Conservation (phyloP, 2,113 vertebrate genomes). For the Onychostruthus taczanowskii region DNA sequence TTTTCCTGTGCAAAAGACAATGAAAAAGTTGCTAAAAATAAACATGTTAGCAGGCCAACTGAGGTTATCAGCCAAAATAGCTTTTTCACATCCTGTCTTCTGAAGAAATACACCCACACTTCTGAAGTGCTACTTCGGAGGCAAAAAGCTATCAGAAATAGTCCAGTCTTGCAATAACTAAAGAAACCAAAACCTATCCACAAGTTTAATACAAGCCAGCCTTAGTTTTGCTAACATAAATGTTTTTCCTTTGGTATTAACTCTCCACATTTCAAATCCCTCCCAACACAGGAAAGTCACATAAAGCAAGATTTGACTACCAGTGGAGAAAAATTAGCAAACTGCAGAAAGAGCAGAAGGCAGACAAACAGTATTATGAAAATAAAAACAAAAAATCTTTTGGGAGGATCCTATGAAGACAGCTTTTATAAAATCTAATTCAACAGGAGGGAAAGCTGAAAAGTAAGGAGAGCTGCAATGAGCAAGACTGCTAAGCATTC, state of each 20-base stretch:
- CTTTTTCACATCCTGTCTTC: neutral
- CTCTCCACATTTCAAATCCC: neutral
- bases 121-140: neutral
- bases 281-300: slow-evolving; percentile 15
- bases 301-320: neutral
- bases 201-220: neutral
- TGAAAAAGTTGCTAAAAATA: neutral
- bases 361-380: neutral
- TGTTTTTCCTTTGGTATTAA: neutral
- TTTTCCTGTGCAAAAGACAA: neutral
- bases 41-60: neutral
- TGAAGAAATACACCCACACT: neutral
- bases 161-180: neutral
- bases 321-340: neutral
- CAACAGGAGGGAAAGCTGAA: neutral
- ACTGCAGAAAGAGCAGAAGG: neutral
- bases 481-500: neutral
- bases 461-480: neutral
- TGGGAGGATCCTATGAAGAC: neutral
- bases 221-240: neutral
- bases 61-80: neutral
- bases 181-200: neutral
- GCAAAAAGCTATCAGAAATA: neutral
- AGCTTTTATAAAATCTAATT: neutral
- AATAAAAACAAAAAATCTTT: neutral